Evolutionary conservation across 2,888 invertebrate species (phyloP).

Genomic region (Antitype chi): DNA sequence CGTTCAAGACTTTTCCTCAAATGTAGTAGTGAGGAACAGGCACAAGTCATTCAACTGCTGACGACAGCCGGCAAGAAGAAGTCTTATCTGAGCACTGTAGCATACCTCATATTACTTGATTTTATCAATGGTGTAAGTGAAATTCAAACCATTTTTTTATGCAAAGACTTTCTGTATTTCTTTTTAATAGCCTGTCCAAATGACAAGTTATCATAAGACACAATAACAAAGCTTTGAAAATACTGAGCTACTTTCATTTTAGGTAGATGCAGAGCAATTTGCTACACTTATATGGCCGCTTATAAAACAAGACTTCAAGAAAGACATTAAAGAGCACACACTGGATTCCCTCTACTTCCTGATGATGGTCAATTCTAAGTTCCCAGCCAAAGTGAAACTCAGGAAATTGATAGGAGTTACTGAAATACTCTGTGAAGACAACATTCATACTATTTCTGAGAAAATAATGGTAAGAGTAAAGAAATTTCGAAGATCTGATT

Average conservation of each 20-base stretch:
- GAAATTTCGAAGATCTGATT: not conserved
- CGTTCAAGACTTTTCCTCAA: conserved; percentile 91
- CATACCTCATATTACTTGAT: conserved; percentile 91
- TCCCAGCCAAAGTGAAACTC: conserved; percentile 88
- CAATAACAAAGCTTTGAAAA: not conserved
- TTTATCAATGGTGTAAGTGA: conserved; percentile 89
- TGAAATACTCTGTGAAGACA: conserved; percentile 91
- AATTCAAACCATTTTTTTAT: not conserved
- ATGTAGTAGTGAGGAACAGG: conserved; percentile 86
- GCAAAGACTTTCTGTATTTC: not conserved
- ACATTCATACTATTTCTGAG: conserved; percentile 89
- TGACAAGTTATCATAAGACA: not conserved
- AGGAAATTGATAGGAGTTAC: conserved; percentile 90
- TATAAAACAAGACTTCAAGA: conserved; percentile 91
- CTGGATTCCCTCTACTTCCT: conserved; percentile 92
- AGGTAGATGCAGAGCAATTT: conserved; percentile 90
- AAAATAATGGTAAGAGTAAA: conserved; percentile 91
- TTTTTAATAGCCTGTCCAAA: not conserved
- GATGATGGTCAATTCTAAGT: conserved; percentile 83
- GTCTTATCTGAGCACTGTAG: conserved; percentile 91
- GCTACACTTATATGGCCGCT: conserved; percentile 90
- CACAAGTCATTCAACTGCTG: conserved; percentile 79
- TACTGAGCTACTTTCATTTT: conserved; percentile 57
- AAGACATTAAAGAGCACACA: conserved; percentile 92
- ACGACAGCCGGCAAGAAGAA: conserved; percentile 91